Evolutionary conservation across 2,888 invertebrate genomes (phyloP), one percentile per base, ranked within the genome.

Genomic region (Drosophila eohydei): DNA sequence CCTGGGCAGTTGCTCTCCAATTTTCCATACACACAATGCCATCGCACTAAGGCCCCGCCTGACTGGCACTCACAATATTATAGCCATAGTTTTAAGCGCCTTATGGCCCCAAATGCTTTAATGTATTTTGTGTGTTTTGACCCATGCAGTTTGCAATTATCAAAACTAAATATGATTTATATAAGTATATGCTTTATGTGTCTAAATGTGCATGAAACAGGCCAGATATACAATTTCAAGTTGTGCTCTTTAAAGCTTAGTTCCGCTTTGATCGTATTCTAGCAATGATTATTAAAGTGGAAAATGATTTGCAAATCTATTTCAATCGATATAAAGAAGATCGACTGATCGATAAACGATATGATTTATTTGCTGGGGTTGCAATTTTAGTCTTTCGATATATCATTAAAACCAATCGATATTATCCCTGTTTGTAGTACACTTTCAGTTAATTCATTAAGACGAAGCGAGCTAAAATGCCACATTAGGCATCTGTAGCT

Each of bases 11-110:
- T 66, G 26, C 34, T 36, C 16, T 44, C 28, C 11, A 16, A 26
- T 48, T 46, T 38, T 14, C 12, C 44, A 34, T 14, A 56, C 44
- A 21, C 30, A 48, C 32, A 26, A 28, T 26, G 34, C 16, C 8
- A 5, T 16, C 9, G 14, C n/a, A 44, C 28, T 36, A 36, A 46
- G n/a, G 38, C 51, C 34, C 26, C 21, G 67, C n/a, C 51, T 30
- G 14, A 36, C 11, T 65, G 14, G 16, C 5, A 14, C 38, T 30
- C 55, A 7, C 44, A 54, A 46, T 34, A 34, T 66, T 54, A 21
- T 65, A 38, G 26, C 26, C 40, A 34, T 40, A 67, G 56, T 48
- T 66, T 56, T 67, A 66, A 66, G 56, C 66, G 46, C 56, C 28
- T 66, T 55, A 48, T 32, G 26, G 9, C 43, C 30, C n/a, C 32